Base-by-base conservation (phyloP, 2,888 invertebrate species). In the Agrotis ipsilon region DNA sequence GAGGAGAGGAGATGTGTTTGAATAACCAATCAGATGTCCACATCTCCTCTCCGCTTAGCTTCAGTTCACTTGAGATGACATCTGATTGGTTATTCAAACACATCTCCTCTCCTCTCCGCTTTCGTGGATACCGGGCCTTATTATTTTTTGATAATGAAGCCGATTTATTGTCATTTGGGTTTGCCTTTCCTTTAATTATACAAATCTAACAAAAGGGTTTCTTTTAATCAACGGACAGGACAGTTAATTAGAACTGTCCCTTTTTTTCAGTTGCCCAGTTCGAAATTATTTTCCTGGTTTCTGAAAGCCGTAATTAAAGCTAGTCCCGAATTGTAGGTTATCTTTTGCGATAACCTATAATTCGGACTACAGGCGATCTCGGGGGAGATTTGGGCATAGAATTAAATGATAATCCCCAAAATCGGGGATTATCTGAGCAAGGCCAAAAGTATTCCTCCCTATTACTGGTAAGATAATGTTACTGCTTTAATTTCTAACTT, bases 161-260 rank as follows among this genome's bases (percentile, higher is more conserved):
- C 16, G 13, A 61, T 65, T 52, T 24, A 62, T 54, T 27, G 13
- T 24, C 32, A 46, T 24, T 62, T 32, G 7, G 1, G 6, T 2
- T 43, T 55, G 9, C 21, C 24, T 55, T 49, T 45, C 27, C 46
- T 21, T 27, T 66, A 74, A 72, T 75, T 66, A 49, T 7, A 45
- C 13, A 19, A 67, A 14, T n/a, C 19, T 1, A 65, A 48, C 45
- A 46, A 2, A 57, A 55, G 16, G 18, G 14, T 52, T 65, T 66
- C 18, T 27, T 66, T 43, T 65, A 19, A 11, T 74, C 24, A 48
- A 21, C 19, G 11, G 39, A 39, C 9, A 11, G 39, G 39, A 39
- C 39, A 11, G 39, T 9, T 55, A 62, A 64, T 64, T 64, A 73
- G 39, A 27, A 62, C 52, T 46, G 52, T 11, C 46, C 24, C 24